Base-by-base conservation (phyloP, 1,140 invertebrate genomes). In the Orchesella cincta region DNA sequence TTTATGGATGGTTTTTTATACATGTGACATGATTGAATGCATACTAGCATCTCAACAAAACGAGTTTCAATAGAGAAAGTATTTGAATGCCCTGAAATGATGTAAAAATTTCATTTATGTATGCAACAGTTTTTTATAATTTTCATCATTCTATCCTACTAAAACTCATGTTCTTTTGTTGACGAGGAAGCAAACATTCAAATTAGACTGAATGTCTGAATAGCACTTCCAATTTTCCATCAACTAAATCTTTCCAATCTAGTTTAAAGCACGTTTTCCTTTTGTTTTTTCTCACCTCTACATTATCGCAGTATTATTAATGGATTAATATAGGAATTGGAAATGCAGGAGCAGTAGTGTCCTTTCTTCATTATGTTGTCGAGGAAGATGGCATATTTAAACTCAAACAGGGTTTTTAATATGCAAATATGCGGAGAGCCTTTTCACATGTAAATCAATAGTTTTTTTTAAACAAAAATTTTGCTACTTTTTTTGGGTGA, bases 351-450 rank as follows among this genome's bases (percentile, higher is more conserved):
- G 3, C 52, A 57, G 12, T 46, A 46, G 5, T 46, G 39, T 57
- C 52, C 8, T 46, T 46, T 46, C 39, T 46, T 46, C 20, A 46
- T 46, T 46, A 23, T 57, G 14, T 14, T 57, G 12, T 23, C 52
- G 52, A 57, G 52, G 23, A 23, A 26, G 23, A 57, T n/a, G n/a
- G n/a, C n/a, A n/a, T n/a, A n/a, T n/a, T n/a, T n/a, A 46, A 46
- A 46, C 39, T 18, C 5, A 18, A n/a, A 14, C 14, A 67, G 29
- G 28, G 12, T 67, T 67, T 67, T 67, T 33, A 78, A 78, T 75
- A 78, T 78, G 77, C 77, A 78, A 78, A 78, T 78, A 62, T 73
- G 75, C 23, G 64, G 36, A 75, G 54, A 75, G 28, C 74, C 39
- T 75, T 73, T 80, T 77, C 74, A 75, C 2, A 67, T 67, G 62